A percentile compares a stretch with the other conserved stretches of the same genome.
These are phyloP conservation scores for Anolis carolinensis DNA, from an alignment of 2,113 vertebrate species.

Conservation along the genomic window DNA sequence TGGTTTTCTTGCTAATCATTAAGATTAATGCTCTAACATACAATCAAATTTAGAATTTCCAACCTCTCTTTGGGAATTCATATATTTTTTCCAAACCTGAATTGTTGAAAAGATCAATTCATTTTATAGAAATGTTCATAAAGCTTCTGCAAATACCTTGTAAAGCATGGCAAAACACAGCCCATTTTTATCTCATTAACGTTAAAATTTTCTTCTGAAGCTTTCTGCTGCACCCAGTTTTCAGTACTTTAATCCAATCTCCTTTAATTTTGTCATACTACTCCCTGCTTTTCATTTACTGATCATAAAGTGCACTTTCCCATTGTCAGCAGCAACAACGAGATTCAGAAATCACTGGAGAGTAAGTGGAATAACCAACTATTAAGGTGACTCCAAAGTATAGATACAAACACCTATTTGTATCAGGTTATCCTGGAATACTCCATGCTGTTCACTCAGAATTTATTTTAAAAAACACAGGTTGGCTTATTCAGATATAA, in stretches of 20 bases:
- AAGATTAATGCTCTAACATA: no score
- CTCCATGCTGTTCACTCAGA: neutral
- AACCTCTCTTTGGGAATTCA: no score
- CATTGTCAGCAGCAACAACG: neutral
- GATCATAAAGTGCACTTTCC: neutral
- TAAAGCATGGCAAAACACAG: neutral
- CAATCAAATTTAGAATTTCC: no score
- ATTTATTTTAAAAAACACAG: neutral
- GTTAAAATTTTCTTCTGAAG: neutral
- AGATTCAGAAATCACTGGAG: neutral
- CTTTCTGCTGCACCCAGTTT: neutral
- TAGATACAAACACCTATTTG: no score
- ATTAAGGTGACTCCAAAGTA: neutral
- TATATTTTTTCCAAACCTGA: no score
- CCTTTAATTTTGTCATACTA: neutral
- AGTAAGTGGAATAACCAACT: neutral
- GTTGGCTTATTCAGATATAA: neutral
- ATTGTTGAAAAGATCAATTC: no score
- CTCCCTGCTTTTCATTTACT: neutral
- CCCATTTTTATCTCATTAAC: neutral
- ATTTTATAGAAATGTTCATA: no score
- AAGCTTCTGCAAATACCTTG: no score
- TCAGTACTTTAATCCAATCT: neutral
- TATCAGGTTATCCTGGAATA: neutral
- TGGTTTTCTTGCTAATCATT: no score